Evolutionary conservation across 2,888 invertebrate species (phyloP), one percentile per base, ranked within the genome.

Genomic region (Molanna angustata): DNA sequence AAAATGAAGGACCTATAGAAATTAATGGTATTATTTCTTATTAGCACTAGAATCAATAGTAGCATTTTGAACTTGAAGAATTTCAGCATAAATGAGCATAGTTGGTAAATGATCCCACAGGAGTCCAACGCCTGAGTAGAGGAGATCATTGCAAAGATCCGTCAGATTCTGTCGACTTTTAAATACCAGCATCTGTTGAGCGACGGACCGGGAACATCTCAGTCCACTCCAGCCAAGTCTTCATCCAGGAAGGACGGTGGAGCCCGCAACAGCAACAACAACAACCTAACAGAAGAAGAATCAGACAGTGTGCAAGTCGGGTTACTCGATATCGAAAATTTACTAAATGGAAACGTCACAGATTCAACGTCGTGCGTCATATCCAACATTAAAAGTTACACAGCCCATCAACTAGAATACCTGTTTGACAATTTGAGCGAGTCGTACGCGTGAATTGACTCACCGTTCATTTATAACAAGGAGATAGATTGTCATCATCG

Each of bases 41-140:
- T 37, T 16, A 3, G 37, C 37, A 16, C 37, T 16, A 16, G 18
- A 37, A 37, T 43, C 52, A 52, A 49, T 52, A 37, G 27, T 48
- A 52, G 44, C 44, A 18, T 52, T 52, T 50, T 59, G 44, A 49
- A 41, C 20, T 39, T 43, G 42, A 43, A 49, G 56, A 57, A 52
- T 57, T 58, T 60, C 50, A 56, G 58, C 60, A 60, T 59, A 59
- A 59, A 58, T 61, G 48, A 62, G 57, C 56, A 45, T 56, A 56
- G 56, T 59, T 59, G 51, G 56, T 58, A 43, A 42, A 59, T 56
- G 47, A 52, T 59, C 56, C 59, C 79, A 64, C 75, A 86, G 86
- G 88, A 89, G 78, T 89, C 89, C 75, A 89, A 89, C 80, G 89
- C 89, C 87, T 89, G 88, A 88, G 87, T 87, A 80, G 85, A 86